phyloP scores from a whole-genome alignment of 2,797 vertebrate genomes.

The Typhlichthys subterraneus region DNA sequence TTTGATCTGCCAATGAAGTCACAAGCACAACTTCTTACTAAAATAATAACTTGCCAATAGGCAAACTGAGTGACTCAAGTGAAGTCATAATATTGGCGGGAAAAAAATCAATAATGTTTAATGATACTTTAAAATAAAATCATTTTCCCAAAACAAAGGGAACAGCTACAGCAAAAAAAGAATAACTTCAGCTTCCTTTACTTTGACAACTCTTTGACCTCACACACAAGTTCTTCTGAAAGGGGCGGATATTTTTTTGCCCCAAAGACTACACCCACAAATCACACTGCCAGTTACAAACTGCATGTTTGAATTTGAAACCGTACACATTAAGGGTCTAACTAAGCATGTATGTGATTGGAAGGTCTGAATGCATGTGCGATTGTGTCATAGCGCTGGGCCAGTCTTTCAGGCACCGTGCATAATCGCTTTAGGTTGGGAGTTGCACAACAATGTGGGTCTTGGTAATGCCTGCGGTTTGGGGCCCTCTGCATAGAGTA shows the following conservation, averaged over 20 bases:
- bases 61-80: no score
- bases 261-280: constrained; percentile 15
- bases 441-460: constrained; percentile 86
- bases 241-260: constrained; percentile 13
- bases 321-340: constrained; percentile 1
- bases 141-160: neutral
- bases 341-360: constrained; percentile 44
- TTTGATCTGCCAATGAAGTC: neutral
- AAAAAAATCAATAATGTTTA: neutral
- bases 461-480: constrained; percentile 87
- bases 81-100: neutral
- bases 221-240: constrained; percentile 18
- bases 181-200: neutral
- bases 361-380: constrained; percentile 48
- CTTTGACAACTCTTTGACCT: constrained; percentile 30
- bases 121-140: neutral
- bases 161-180: neutral
- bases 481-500: constrained; percentile 77
- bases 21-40: neutral
- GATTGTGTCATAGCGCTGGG: constrained; percentile 77
- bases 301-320: constrained; percentile 5
- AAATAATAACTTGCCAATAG: no score
- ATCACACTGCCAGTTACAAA: constrained; percentile 24
- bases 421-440: constrained; percentile 82
- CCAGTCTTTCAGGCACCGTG: constrained; percentile 86